These are phyloP conservation scores for Troilus luridus DNA, from an alignment of 2,888 invertebrate species.

Conservation along the genomic window DNA sequence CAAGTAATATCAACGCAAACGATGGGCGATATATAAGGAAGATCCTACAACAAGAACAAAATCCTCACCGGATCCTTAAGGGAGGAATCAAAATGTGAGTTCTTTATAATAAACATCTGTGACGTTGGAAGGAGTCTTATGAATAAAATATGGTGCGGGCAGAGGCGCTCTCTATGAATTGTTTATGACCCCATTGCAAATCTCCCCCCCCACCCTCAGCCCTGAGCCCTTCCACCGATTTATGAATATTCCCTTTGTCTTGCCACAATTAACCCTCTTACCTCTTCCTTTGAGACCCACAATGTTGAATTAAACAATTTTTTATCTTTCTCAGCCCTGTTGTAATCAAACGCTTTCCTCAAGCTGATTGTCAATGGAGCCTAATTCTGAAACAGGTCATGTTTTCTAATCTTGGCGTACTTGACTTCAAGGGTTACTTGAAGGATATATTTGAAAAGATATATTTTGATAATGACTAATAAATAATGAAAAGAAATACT, in stretches of 20 bases:
- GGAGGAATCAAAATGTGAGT: background rate
- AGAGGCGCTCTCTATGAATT: slow-evolving; percentile 50
- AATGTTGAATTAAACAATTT: slow-evolving; percentile 44
- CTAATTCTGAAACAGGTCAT: background rate
- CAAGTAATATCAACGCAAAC: background rate
- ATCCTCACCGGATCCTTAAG: background rate
- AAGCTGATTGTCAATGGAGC: background rate
- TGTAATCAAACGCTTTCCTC: background rate
- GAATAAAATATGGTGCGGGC: slow-evolving; percentile 53
- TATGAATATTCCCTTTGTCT: slow-evolving; percentile 57
- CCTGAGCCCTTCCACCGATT: background rate
- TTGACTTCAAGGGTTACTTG: too few relatives aligned
- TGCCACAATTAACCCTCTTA: slow-evolving; percentile 49
- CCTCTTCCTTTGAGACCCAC: slow-evolving; percentile 42
- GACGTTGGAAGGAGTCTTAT: slow-evolving; percentile 33
- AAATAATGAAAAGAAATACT: too few relatives aligned
- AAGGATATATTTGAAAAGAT: too few relatives aligned
- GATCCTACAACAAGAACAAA: background rate
- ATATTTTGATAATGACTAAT: too few relatives aligned
- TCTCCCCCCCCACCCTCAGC: background rate
- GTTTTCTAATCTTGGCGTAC: background rate
- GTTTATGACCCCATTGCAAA: slow-evolving; percentile 50
- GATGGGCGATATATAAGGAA: background rate
- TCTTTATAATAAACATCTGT: slow-evolving; percentile 55
- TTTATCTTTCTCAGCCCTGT: background rate